Conservation (phyloP, 2,888 invertebrate species). For the Cordilura impudica region DNA sequence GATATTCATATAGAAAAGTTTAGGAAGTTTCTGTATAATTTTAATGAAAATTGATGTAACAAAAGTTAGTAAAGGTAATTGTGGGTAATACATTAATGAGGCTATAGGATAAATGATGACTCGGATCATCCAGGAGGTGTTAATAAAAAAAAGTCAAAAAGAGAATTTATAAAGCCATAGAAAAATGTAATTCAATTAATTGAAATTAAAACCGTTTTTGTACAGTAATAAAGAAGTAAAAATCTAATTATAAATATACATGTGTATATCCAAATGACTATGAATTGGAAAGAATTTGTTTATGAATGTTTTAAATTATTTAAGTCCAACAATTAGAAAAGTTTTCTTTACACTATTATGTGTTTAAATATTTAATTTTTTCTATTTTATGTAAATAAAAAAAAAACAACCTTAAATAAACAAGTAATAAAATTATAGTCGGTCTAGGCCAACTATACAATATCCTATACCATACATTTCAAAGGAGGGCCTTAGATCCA, state of each 20-base stretch:
- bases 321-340: no score
- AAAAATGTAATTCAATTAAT: slow-evolving; percentile 8
- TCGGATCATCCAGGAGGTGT: slow-evolving; percentile 36
- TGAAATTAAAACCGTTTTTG: neutral
- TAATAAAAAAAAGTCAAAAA: slow-evolving; percentile 6
- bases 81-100: slow-evolving; percentile 75
- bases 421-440: no score
- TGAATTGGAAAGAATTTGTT: no score
- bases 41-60: slow-evolving; percentile 77
- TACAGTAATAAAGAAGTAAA: neutral
- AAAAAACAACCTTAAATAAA: no score
- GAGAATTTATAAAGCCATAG: neutral
- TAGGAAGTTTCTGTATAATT: slow-evolving; percentile 60
- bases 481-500: no score
- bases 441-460: no score
- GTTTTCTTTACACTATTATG: no score
- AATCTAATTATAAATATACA: neutral
- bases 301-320: no score
- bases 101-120: slow-evolving; percentile 38
- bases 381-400: no score
- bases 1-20: slow-evolving; percentile 38
- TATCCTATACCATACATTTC: no score
- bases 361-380: no score
- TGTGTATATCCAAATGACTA: no score
- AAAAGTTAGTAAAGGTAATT: slow-evolving; percentile 77